A percentile compares a stretch with the other conserved stretches of the same genome.
phyloP scores from a whole-genome alignment of 1,140 invertebrate genomes.

The Scaptomyza graminum region DNA sequence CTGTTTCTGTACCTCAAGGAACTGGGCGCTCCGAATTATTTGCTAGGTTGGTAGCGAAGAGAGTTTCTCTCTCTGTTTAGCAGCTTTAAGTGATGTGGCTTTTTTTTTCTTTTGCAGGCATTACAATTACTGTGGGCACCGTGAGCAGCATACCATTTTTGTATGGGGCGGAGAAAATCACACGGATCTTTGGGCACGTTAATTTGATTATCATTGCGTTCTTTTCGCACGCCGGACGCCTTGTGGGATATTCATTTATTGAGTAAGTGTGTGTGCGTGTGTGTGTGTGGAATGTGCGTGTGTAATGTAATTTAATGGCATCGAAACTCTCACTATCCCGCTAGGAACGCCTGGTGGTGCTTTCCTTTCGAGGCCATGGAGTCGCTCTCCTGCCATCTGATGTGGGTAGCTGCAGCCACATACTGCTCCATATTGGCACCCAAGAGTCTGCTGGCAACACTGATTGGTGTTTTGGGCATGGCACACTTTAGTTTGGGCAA shows the following conservation, averaged over 20 bases:
- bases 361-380: constrained; percentile 94
- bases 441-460: constrained; percentile 90
- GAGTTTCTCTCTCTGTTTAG: no score
- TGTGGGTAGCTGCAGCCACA: constrained; percentile 94
- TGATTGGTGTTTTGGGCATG: constrained; percentile 92
- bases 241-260: constrained; percentile 93
- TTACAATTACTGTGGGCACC: constrained; percentile 92
- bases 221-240: constrained; percentile 90
- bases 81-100: not conserved
- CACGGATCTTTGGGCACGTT: constrained; percentile 91
- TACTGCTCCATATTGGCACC: constrained; percentile 92
- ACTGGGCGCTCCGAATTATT: constrained; percentile 90
- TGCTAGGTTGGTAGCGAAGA: constrained; percentile 86
- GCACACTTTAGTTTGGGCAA: constrained; percentile 92
- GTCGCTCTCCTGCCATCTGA: constrained; percentile 92
- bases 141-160: constrained; percentile 91
- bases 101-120: constrained; percentile 83
- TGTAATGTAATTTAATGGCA: constrained; percentile 59
- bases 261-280: constrained; percentile 86
- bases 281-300: constrained; percentile 11
- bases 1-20: constrained; percentile 93
- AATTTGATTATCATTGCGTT: constrained; percentile 92
- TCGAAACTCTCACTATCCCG: not conserved
- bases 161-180: constrained; percentile 91
- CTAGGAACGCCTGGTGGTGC: constrained; percentile 92